phyloP scores from a whole-genome alignment of 2,113 vertebrate genomes.

The Neolamprologus caudopunctatus region DNA sequence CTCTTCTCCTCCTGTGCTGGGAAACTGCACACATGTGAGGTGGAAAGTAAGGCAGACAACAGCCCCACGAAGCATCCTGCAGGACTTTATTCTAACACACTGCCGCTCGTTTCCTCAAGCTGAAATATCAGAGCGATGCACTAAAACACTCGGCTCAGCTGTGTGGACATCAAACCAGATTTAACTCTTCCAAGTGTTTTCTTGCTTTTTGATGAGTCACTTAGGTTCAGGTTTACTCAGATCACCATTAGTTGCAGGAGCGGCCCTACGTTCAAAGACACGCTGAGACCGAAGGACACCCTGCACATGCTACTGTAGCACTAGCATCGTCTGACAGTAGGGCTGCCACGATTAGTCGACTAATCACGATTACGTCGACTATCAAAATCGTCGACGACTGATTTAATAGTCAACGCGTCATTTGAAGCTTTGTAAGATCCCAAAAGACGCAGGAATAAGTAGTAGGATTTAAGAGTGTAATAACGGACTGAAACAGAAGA shows the following conservation, averaged over 20 bases:
- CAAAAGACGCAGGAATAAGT: too few species aligned
- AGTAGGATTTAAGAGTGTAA: too few species aligned
- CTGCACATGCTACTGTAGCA: neutral
- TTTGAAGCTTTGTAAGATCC: too few species aligned
- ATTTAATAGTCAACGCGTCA: accelerated
- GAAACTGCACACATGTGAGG: neutral
- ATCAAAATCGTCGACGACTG: too few species aligned
- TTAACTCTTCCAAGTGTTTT: neutral
- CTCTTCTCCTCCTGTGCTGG: accelerated
- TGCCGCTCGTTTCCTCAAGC: accelerated
- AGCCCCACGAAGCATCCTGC: neutral
- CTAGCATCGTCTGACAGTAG: neutral
- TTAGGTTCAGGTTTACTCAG: accelerated
- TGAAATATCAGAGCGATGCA: neutral
- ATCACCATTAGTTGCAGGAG: neutral
- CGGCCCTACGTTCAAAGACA: accelerated
- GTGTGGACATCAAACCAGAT: neutral
- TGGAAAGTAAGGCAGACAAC: neutral
- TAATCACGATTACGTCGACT: too few species aligned
- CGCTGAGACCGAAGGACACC: neutral
- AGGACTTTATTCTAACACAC: neutral
- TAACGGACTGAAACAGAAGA: too few species aligned
- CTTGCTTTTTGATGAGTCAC: neutral
- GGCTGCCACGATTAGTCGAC: too few species aligned
- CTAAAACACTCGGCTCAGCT: neutral